Conservation (phyloP, 1,140 invertebrate species). For the Anoplophora glabripennis region DNA sequence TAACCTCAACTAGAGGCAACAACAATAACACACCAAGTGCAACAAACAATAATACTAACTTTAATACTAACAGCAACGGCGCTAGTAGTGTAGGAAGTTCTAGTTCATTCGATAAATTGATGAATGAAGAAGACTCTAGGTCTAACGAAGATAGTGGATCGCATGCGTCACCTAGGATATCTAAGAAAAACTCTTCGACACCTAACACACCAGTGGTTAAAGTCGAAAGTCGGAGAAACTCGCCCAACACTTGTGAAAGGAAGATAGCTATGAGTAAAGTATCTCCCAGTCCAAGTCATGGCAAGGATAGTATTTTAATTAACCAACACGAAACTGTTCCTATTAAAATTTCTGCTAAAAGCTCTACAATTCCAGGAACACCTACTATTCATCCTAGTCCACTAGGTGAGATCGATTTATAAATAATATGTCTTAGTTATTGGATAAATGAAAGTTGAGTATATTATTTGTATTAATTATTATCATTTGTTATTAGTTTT, state of each 20-base stretch:
- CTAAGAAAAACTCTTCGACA: conserved; percentile 53
- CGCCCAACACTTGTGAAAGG: conserved; percentile 54
- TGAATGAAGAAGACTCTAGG: conserved; percentile 70
- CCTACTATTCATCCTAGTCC: conserved; percentile 52
- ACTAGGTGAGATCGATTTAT: conserved; percentile 41
- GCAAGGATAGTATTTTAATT: conserved; percentile 29
- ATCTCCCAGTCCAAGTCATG: conserved; percentile 33
- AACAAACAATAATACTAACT: conserved; percentile 69
- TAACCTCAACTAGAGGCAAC: conserved; percentile 65
- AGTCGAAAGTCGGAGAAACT: conserved; percentile 62
- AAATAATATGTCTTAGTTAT: too few species aligned
- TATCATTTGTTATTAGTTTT: too few species aligned
- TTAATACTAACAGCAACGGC: conserved; percentile 67
- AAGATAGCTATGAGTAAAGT: conserved; percentile 53
- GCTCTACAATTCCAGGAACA: conserved; percentile 32
- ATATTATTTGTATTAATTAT: too few species aligned
- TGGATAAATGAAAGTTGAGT: too few species aligned
- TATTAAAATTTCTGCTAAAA: conserved; percentile 52
- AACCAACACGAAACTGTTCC: conserved; percentile 31
- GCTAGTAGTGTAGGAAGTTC: conserved; percentile 67
- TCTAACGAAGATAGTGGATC: conserved; percentile 62
- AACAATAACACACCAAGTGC: conserved; percentile 74
- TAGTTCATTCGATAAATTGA: conserved; percentile 70
- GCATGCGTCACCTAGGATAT: conserved; percentile 52
- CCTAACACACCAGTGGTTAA: conserved; percentile 49